Evolutionary conservation across 2,113 vertebrate genomes (phyloP), one percentile per base, ranked within the genome.

Genomic region (Capreolus pygargus): DNA sequence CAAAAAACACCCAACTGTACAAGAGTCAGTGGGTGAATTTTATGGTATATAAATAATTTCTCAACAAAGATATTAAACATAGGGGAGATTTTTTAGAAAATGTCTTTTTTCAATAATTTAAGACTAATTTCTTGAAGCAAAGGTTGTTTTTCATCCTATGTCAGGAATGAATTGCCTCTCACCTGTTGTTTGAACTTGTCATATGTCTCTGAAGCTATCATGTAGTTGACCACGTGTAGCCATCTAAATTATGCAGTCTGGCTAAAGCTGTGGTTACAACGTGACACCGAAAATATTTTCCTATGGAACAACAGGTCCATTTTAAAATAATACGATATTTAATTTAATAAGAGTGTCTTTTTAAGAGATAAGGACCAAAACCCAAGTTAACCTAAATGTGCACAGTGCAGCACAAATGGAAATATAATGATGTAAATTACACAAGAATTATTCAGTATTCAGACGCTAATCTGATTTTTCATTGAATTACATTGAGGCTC

Each of bases 371-470:
- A 98, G 85, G 17, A 93, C 83, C 70, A 92, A 90, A 96, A 58
- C 19, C 39, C 36, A 95, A 97, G 96, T 98, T 97, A 98, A 98
- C 97, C 88, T 97, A 97, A 97, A 92, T 96, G 94, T 88, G 97
- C 88, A 95, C 79, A 97, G 97, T 94, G 91, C 97, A 97, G 97
- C 94, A 98, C 97, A 98, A 98, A 97, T 98, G 97, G 98, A 98
- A 98, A 98, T 97, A 97, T 93, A 94, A 98, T 98, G 98, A 98
- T 97, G 95, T 97, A 98, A 98, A 55, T 64, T 96, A 79, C 88
- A 93, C 88, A 98, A 98, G 98, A 98, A 98, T 98, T 96, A 98
- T 98, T 98, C 98, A 98, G 97, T 98, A 98, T 98, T 96, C 97
- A 98, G 97, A 97, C 98, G 98, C 92, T 96, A 97, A 92, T 98